Evolutionary conservation across 2,113 vertebrate species (phyloP).

Genomic region (Arenaria interpres): DNA sequence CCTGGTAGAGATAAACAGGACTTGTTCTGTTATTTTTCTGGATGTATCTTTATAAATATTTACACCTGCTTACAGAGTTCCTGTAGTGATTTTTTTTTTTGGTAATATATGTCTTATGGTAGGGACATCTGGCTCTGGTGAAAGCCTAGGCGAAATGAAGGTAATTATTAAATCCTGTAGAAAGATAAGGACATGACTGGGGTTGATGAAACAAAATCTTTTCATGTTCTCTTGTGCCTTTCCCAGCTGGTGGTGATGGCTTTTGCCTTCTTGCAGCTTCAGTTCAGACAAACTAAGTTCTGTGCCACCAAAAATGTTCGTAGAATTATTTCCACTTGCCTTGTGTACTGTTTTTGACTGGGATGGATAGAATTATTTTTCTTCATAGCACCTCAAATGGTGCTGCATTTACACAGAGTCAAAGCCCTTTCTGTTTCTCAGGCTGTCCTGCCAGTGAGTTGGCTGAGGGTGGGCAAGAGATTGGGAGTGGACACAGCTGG

Average conservation of each 20-base stretch:
- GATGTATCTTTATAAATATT: neutral
- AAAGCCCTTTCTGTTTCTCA: neutral
- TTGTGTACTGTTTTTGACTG: neutral
- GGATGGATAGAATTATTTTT: neutral
- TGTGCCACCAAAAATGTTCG: neutral
- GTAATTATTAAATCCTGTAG: neutral
- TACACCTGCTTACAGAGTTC: neutral
- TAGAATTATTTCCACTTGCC: neutral
- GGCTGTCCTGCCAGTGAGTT: neutral
- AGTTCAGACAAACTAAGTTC: neutral
- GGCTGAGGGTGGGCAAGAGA: rapidly evolving
- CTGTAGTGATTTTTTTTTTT: neutral
- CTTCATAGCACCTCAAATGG: neutral
- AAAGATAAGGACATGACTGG: neutral
- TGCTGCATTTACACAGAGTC: neutral
- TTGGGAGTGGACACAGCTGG: neutral
- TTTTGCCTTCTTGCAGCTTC: neutral
- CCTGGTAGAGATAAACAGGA: neutral
- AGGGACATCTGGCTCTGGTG: neutral
- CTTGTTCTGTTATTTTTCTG: neutral
- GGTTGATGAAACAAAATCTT: neutral
- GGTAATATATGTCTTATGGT: neutral
- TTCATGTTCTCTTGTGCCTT: neutral
- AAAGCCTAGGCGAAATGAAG: neutral
- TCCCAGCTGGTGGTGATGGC: neutral